Base-by-base conservation (phyloP, 2,888 invertebrate species). In the Ypsolopha scabrella region DNA sequence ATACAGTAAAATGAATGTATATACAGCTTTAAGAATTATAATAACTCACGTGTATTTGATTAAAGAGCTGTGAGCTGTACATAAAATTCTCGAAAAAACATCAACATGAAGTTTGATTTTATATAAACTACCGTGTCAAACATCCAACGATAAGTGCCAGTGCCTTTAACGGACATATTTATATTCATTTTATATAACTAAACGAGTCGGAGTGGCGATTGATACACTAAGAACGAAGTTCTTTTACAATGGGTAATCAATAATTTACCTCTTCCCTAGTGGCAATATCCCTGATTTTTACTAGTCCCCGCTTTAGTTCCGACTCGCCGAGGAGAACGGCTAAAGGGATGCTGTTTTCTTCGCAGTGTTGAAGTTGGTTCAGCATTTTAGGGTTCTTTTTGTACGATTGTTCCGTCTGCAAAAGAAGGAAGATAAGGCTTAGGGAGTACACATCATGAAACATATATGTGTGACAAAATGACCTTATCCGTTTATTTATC, bases 381-480 rank as follows among this genome's bases (percentile, higher is more conserved):
- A 99, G 86, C 58, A 98, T 88, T 78, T 99, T 99, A 0, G 98
- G 96, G 76, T 97, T 99, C 64, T 92, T 92, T 78, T 99, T 99
- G 81, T 97, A 98, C 0, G 97, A 95, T 62, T 97, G 96, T 76
- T 99, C 99, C 3, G 96, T 93, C 91, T 95, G 79, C 1, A 72
- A 76, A 63, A 57, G 53, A 41, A 46, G 9, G 46, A 24, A 10
- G 38, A 39, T 39, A 6, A 39, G 3, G 39, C 1, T 39, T 39
- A 9, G 1, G 39, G 39, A n/a, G n/a, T n/a, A n/a, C n/a, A n/a
- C n/a, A n/a, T n/a, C n/a, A n/a, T n/a, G n/a, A n/a, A n/a, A n/a
- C n/a, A n/a, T n/a, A n/a, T n/a, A n/a, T n/a, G n/a, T n/a, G n/a
- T n/a, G n/a, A n/a, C n/a, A n/a, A n/a, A n/a, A n/a, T n/a, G n/a